These are phyloP conservation scores for Rousettus madagascariensis DNA, from an alignment of 2,797 vertebrate genomes.

Conservation along the genomic window DNA sequence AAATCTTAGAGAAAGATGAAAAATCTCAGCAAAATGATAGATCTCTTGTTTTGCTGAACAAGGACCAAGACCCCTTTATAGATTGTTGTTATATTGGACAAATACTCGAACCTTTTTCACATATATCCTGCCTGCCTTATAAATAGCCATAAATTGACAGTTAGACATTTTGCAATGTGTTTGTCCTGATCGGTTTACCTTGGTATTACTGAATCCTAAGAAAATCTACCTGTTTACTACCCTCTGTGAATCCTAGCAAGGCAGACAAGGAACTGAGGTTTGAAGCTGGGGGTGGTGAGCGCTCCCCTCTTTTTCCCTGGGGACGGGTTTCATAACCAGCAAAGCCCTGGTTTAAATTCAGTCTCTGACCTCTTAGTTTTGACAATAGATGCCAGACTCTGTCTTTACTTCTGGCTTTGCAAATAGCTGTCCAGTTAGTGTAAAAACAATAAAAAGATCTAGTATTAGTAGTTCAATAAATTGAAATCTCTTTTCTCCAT, in stretches of 20 bases:
- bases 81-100: not conserved
- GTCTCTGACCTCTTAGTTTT: slow-evolving; percentile 27
- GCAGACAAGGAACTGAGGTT: not conserved
- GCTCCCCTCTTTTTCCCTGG: not conserved
- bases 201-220: not conserved
- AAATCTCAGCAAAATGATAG: not conserved
- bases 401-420: not conserved
- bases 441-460: not conserved
- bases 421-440: not conserved
- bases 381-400: not conserved
- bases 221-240: not conserved
- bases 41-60: not conserved
- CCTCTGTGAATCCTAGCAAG: not conserved
- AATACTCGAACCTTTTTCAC: not conserved
- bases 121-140: not conserved
- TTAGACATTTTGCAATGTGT: not conserved
- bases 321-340: not conserved
- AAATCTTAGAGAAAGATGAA: not conserved
- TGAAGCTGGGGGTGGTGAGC: not conserved
- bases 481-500: not conserved
- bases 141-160: not conserved
- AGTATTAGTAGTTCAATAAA: not conserved
- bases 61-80: not conserved
- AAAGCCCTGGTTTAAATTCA: not conserved
- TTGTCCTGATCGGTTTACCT: not conserved